Evolutionary conservation across 2,888 invertebrate species (phyloP).

Genomic region (Drosophila meridiana): DNA sequence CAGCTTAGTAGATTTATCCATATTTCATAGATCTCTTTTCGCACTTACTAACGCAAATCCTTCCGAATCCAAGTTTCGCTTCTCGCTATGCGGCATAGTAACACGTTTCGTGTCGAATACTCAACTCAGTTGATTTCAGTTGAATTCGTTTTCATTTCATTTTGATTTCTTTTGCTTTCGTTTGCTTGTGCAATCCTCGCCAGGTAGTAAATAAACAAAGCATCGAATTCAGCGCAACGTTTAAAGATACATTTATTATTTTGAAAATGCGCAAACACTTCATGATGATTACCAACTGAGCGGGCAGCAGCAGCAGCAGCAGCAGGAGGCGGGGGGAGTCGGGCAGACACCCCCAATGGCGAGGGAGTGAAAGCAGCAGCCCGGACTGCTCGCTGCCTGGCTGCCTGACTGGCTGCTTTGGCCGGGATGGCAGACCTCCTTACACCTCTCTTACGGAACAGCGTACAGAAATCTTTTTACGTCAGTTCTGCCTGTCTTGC

Average conservation of each 20-base stretch:
- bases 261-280: constrained; percentile 66
- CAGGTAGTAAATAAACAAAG: constrained; percentile 53
- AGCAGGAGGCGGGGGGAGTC: neutral
- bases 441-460: constrained; percentile 28
- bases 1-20: neutral
- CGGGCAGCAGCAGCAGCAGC: neutral
- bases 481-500: constrained; percentile 82
- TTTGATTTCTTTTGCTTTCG: constrained; percentile 17
- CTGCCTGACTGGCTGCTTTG: constrained; percentile 11
- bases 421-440: constrained; percentile 33
- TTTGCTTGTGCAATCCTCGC: constrained; percentile 29
- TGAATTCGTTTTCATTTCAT: constrained; percentile 23
- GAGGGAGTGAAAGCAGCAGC: constrained; percentile 37
- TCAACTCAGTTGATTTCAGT: constrained; percentile 9
- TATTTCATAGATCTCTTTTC: neutral
- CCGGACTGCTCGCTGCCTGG: constrained; percentile 24
- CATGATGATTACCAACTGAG: constrained; percentile 64
- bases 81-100: neutral
- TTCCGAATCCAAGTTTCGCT: neutral
- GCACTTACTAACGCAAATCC: neutral
- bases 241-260: constrained; percentile 72
- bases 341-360: constrained; percentile 29
- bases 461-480: constrained; percentile 74
- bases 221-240: constrained; percentile 50
- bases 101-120: constrained; percentile 20